Conservation (phyloP, 2,113 vertebrate species). For the Okapia johnstoni region DNA sequence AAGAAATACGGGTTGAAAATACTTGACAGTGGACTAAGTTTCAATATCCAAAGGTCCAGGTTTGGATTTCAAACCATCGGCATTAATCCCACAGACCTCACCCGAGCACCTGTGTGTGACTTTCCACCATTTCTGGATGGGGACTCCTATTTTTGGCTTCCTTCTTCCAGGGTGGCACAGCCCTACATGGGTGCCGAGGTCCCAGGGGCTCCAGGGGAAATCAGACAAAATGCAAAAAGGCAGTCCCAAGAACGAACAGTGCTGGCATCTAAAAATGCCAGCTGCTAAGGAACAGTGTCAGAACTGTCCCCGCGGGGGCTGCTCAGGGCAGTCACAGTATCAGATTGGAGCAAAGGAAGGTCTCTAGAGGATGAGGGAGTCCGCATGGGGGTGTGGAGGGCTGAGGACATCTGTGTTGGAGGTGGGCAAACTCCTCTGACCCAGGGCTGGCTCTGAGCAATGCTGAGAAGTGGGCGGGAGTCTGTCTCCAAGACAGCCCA, state of each 20-base stretch:
- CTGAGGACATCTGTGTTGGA: not conserved
- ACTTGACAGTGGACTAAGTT: not conserved
- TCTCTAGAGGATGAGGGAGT: not conserved
- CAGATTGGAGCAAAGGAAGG: not conserved
- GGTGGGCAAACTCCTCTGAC: not conserved
- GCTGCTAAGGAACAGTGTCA: not conserved
- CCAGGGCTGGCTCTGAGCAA: not conserved
- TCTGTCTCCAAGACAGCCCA: not conserved
- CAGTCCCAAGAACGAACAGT: not conserved
- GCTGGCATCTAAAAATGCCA: not conserved
- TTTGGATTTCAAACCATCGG: not conserved
- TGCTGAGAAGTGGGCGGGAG: not conserved
- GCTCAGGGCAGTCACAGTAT: not conserved
- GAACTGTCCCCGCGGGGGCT: not conserved
- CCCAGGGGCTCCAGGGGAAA: not conserved
- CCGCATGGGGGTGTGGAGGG: fast-evolving
- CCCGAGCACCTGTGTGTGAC: not conserved
- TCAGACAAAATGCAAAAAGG: not conserved
- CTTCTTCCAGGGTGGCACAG: not conserved
- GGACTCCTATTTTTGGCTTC: not conserved
- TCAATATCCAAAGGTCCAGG: not conserved
- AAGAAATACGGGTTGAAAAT: not conserved
- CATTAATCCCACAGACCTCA: not conserved
- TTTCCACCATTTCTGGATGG: not conserved
- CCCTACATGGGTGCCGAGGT: fast-evolving